Percentiles rank a stretch among this genome's conserved stretches.
Conservation (phyloP, 2,797 vertebrate genomes). For the Sebastes dallii region DNA sequence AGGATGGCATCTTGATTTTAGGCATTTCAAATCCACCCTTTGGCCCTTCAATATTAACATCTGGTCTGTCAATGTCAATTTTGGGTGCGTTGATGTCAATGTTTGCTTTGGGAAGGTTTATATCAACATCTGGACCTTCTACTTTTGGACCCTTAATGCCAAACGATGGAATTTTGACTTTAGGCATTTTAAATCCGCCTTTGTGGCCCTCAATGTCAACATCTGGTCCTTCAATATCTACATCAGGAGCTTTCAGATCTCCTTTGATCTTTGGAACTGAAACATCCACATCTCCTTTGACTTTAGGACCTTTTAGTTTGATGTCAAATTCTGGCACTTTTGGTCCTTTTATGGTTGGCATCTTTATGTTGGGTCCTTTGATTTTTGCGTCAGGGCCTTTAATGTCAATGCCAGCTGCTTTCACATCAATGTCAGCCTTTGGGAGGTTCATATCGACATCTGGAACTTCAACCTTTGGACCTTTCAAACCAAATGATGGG, state of each 20-base stretch:
- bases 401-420: neutral
- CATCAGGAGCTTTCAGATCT: constrained; percentile 4
- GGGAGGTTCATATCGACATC: neutral
- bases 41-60: neutral
- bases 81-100: neutral
- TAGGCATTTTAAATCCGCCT: neutral
- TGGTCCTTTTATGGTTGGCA: neutral
- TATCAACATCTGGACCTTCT: neutral
- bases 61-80: constrained; percentile 15
- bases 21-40: neutral
- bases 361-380: neutral
- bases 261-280: constrained; percentile 12
- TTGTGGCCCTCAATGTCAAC: constrained; percentile 8
- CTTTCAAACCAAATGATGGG: neutral
- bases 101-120: neutral
- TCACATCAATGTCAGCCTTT: neutral
- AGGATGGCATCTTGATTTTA: too few relatives aligned
- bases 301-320: constrained; percentile 1
- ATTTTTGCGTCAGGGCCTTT: neutral
- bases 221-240: constrained; percentile 25
- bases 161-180: neutral
- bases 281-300: neutral
- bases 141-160: neutral
- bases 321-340: constrained; percentile 21
- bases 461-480: neutral